A percentile compares a stretch with the other conserved stretches of the same genome.
Conservation (phyloP, 2,113 vertebrate species). For the Aphelocoma coerulescens region DNA sequence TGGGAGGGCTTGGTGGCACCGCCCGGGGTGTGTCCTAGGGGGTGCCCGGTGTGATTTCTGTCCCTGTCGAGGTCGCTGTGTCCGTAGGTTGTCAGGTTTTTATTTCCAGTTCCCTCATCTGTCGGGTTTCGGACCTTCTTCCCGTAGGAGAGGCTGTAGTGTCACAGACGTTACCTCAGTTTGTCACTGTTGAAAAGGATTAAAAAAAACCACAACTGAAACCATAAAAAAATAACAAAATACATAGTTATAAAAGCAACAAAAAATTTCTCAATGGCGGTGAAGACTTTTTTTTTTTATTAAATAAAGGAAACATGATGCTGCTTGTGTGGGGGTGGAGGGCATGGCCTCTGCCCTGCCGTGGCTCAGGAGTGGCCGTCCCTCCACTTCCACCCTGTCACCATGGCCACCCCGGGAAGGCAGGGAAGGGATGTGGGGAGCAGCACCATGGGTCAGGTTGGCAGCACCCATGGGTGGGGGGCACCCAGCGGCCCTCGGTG, state of each 20-base stretch:
- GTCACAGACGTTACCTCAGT: conserved; percentile 80
- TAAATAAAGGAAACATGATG: neutral
- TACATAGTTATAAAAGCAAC: conserved; percentile 27
- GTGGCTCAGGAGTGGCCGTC: neutral
- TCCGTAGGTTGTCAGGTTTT: conserved; percentile 61
- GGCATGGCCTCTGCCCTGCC: neutral
- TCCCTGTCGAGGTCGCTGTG: conserved; percentile 44
- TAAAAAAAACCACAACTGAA: conserved; percentile 14
- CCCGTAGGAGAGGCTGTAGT: conserved; percentile 69
- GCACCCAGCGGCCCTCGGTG: neutral
- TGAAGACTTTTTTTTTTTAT: neutral
- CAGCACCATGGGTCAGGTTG: neutral
- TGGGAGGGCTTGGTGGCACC: neutral
- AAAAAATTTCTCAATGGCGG: neutral
- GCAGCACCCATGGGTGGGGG: neutral
- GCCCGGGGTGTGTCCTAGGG: neutral
- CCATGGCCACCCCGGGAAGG: neutral
- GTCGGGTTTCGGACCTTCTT: conserved; percentile 37
- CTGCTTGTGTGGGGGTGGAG: neutral
- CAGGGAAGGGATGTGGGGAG: neutral
- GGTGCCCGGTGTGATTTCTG: neutral
- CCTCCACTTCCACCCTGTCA: neutral
- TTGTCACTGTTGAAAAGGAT: conserved; percentile 74
- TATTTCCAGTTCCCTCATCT: conserved; percentile 31
- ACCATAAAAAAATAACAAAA: conserved; percentile 50